Evolutionary conservation across 2,888 invertebrate species (phyloP).

Genomic region (Nomada ferruginata): DNA sequence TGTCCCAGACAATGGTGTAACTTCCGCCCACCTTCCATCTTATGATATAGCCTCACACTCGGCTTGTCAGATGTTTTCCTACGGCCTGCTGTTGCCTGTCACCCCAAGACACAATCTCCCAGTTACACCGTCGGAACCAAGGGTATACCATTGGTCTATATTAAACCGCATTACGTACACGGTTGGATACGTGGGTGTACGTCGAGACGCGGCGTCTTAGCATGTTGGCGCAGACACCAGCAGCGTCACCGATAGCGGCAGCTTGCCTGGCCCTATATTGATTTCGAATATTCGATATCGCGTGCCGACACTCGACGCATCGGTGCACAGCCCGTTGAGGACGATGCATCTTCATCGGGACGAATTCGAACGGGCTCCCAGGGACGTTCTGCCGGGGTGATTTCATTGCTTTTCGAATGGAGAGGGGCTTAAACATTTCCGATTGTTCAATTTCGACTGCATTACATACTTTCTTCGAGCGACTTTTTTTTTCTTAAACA

Average conservation of each 20-base stretch:
- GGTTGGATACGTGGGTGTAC: slow-evolving; percentile 25
- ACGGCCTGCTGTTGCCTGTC: slow-evolving; percentile 28
- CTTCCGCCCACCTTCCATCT: slow-evolving; percentile 1
- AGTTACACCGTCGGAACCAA: slow-evolving; percentile 32
- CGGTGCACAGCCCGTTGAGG: slow-evolving; percentile 38
- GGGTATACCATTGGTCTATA: slow-evolving; percentile 56
- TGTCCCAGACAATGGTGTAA: neutral
- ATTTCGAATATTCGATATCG: slow-evolving; percentile 66
- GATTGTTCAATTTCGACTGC: no score
- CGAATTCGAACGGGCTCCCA: neutral
- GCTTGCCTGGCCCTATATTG: slow-evolving; percentile 47
- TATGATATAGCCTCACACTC: neutral
- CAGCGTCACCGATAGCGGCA: slow-evolving; percentile 38
- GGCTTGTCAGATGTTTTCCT: slow-evolving; percentile 43
- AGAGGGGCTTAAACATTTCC: neutral
- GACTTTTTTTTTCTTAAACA: no score
- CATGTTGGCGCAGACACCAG: slow-evolving; percentile 7
- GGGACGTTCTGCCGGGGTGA: neutral
- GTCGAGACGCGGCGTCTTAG: neutral
- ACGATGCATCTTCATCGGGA: slow-evolving; percentile 57
- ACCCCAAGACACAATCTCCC: slow-evolving; percentile 44
- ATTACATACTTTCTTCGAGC: no score
- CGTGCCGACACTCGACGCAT: slow-evolving; percentile 53
- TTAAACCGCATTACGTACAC: slow-evolving; percentile 65
- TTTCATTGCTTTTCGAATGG: slow-evolving; percentile 1